These are phyloP conservation scores for Fratercula arctica DNA, from an alignment of 2,797 vertebrate genomes.

Conservation along the genomic window DNA sequence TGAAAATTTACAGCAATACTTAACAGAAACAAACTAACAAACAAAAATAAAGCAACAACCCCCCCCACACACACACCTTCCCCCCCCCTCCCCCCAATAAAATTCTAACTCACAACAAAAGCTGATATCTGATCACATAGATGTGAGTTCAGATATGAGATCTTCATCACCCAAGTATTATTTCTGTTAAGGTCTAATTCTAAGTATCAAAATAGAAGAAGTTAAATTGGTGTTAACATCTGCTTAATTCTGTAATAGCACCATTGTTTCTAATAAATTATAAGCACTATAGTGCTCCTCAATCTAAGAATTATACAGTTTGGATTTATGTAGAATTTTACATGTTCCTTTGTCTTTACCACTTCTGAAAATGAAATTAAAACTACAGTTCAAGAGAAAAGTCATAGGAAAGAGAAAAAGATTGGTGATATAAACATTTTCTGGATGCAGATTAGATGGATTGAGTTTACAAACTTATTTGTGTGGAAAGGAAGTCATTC, in stretches of 20 bases:
- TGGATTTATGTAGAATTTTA: background rate
- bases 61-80: too few species aligned
- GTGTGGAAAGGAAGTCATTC: background rate
- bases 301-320: background rate
- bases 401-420: background rate
- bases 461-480: background rate
- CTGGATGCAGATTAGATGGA: background rate
- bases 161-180: background rate
- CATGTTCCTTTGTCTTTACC: background rate
- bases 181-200: background rate
- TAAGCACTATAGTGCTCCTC: background rate
- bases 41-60: background rate
- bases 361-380: background rate
- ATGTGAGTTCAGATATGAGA: background rate
- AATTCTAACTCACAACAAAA: background rate
- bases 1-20: background rate
- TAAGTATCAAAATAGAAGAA: background rate
- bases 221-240: background rate
- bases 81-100: fast-evolving
- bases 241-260: background rate
- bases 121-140: background rate
- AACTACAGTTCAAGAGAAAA: background rate
- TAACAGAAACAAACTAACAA: background rate
- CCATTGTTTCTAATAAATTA: background rate
- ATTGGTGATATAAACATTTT: background rate